These are phyloP conservation scores for Echinometra lucunter DNA, from an alignment of 53 echinoderm and acorn worm species.

Conservation along the genomic window DNA sequence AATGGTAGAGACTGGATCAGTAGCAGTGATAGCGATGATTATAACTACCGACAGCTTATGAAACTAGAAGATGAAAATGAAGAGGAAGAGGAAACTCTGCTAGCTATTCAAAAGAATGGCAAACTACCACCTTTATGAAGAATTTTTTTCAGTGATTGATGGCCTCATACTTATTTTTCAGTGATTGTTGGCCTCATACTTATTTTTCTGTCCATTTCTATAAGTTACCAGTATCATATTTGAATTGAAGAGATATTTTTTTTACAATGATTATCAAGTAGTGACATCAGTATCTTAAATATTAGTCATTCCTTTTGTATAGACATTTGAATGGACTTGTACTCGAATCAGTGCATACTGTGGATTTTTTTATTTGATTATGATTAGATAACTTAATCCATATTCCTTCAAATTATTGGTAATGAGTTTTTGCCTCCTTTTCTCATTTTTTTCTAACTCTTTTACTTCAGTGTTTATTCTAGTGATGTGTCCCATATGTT, in stretches of 20 bases:
- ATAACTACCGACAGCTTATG: conserved; percentile 37
- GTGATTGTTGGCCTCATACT: neutral
- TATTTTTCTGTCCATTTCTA: neutral
- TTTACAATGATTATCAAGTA: neutral
- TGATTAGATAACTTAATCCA: neutral
- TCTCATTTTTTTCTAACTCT: neutral
- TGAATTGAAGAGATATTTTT: conserved; percentile 4
- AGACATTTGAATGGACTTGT: neutral
- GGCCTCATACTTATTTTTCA: neutral
- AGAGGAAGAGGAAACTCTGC: conserved; percentile 40
- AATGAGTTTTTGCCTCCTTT: neutral
- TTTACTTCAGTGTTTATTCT: neutral
- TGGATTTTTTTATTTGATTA: neutral
- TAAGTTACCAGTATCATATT: neutral
- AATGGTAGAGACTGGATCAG: neutral
- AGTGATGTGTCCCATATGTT: neutral
- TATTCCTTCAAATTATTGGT: neutral
- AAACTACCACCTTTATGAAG: conserved; percentile 53
- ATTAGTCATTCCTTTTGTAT: neutral
- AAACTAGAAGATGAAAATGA: conserved; percentile 6
- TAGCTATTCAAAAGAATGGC: conserved; percentile 23
- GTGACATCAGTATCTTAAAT: neutral
- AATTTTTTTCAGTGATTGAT: neutral
- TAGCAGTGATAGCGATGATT: conserved; percentile 55
- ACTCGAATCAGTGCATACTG: neutral